These are phyloP conservation scores for Dunckerocampus dactyliophorus DNA, from an alignment of 2,113 vertebrate genomes.

Conservation along the genomic window DNA sequence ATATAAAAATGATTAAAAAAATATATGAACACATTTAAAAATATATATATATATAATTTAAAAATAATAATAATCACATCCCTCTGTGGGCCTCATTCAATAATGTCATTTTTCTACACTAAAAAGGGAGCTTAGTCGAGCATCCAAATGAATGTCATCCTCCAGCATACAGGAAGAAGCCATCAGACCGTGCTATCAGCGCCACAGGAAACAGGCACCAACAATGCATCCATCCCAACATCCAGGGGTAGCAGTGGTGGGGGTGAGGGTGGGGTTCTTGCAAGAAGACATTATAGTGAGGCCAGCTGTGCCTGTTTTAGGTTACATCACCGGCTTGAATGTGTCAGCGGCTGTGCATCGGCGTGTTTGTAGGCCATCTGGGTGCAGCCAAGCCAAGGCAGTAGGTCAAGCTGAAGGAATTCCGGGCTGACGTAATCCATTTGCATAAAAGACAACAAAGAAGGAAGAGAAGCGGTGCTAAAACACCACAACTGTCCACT, in stretches of 20 bases:
- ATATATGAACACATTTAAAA: no score
- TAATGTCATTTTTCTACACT: no score
- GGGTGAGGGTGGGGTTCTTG: no score
- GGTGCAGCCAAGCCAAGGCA: neutral
- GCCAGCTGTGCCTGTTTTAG: slow-evolving; percentile 14
- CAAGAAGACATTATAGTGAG: neutral
- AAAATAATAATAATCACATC: no score
- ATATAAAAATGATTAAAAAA: no score
- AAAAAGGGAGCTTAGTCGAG: neutral
- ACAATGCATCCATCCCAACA: slow-evolving; percentile 10
- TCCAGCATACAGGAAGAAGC: slow-evolving; percentile 36
- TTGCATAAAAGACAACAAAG: neutral
- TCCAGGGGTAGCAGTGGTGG: neutral
- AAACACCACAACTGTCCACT: no score
- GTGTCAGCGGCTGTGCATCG: neutral
- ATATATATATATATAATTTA: no score
- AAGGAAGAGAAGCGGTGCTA: neutral
- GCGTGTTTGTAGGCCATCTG: slow-evolving; percentile 11
- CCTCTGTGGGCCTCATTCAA: no score
- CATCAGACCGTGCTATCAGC: slow-evolving; percentile 28
- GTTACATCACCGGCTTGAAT: slow-evolving; percentile 21
- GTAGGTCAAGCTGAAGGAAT: slow-evolving; percentile 20
- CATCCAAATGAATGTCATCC: neutral
- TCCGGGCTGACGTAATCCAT: neutral
- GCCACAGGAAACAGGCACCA: slow-evolving; percentile 44